Percentiles rank a stretch among this genome's conserved stretches.
Evolutionary conservation across 1,140 invertebrate genomes (phyloP).

Genomic region (Apocrypta bakeri): DNA sequence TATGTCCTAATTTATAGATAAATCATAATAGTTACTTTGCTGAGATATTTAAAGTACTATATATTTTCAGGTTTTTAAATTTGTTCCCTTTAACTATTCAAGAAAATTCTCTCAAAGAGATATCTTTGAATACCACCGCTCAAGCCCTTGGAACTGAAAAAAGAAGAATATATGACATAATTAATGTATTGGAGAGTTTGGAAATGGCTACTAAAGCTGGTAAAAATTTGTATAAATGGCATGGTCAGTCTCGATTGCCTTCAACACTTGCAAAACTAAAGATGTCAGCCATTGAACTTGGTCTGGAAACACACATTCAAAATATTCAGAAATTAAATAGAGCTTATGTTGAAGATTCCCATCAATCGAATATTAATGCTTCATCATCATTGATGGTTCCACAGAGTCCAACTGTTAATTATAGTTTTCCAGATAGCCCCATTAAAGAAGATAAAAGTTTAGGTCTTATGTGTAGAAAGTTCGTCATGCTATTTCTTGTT

Average conservation of each 20-base stretch:
- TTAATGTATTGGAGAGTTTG: slow-evolving; percentile 84
- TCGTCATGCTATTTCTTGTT: slow-evolving; percentile 83
- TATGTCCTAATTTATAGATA: slow-evolving; percentile 7
- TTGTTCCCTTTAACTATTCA: slow-evolving; percentile 72
- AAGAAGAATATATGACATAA: slow-evolving; percentile 85
- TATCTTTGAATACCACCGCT: slow-evolving; percentile 77
- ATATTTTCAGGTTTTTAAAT: slow-evolving; percentile 74
- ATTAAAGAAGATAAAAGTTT: slow-evolving; percentile 77
- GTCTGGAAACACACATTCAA: slow-evolving; percentile 59
- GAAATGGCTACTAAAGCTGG: slow-evolving; percentile 80
- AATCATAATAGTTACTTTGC: slow-evolving; percentile 40
- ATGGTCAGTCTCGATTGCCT: slow-evolving; percentile 66
- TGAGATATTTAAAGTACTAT: background rate
- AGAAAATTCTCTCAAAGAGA: slow-evolving; percentile 65
- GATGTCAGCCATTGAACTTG: slow-evolving; percentile 56
- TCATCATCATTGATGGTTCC: slow-evolving; percentile 50
- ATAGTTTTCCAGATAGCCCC: slow-evolving; percentile 46
- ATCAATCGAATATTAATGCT: slow-evolving; percentile 37
- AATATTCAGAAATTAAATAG: slow-evolving; percentile 59
- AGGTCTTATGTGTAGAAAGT: slow-evolving; percentile 82
- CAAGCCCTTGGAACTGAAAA: slow-evolving; percentile 78
- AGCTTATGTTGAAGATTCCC: slow-evolving; percentile 54
- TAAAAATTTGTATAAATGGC: slow-evolving; percentile 79
- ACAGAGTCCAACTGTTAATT: slow-evolving; percentile 52
- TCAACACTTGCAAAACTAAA: slow-evolving; percentile 56